phyloP scores from a whole-genome alignment of 2,888 invertebrate species.

The Gymnoscelis rufifasciata region DNA sequence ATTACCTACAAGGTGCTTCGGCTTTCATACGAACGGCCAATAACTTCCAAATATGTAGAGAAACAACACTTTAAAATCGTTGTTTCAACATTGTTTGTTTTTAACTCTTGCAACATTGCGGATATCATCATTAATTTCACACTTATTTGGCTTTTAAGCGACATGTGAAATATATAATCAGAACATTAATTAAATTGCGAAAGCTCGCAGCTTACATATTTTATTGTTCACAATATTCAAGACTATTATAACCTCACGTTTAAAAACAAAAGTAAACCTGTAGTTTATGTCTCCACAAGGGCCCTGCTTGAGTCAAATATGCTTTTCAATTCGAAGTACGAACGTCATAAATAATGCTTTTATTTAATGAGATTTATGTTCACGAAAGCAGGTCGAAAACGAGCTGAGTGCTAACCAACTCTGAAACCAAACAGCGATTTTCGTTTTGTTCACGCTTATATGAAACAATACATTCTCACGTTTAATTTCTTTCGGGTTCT shows the following conservation, averaged over 20 bases:
- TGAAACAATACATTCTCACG: conserved; percentile 79
- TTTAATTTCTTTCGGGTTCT: conserved; percentile 74
- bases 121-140: conserved; percentile 36
- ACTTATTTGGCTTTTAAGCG: conserved; percentile 30
- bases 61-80: conserved; percentile 33
- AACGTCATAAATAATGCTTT: conserved; percentile 65
- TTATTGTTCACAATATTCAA: conserved; percentile 7
- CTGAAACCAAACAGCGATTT: conserved; percentile 54
- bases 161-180: conserved; percentile 32
- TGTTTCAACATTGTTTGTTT: conserved; percentile 37
- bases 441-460: conserved; percentile 72
- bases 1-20: conserved; percentile 51
- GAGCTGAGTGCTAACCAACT: conserved; percentile 73
- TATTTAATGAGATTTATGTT: conserved; percentile 72
- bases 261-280: conserved; percentile 41
- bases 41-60: conserved; percentile 36
- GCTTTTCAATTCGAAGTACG: conserved; percentile 57
- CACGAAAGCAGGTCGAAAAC: conserved; percentile 73
- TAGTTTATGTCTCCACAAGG: conserved; percentile 41
- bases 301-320: conserved; percentile 42
- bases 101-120: conserved; percentile 34
- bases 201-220: conserved; percentile 15
- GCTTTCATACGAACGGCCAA: conserved; percentile 32
- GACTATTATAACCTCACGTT: conserved; percentile 12
- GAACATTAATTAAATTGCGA: conserved; percentile 32